These are phyloP conservation scores for Cotesia glomerata DNA, from an alignment of 1,140 invertebrate species.

Conservation along the genomic window DNA sequence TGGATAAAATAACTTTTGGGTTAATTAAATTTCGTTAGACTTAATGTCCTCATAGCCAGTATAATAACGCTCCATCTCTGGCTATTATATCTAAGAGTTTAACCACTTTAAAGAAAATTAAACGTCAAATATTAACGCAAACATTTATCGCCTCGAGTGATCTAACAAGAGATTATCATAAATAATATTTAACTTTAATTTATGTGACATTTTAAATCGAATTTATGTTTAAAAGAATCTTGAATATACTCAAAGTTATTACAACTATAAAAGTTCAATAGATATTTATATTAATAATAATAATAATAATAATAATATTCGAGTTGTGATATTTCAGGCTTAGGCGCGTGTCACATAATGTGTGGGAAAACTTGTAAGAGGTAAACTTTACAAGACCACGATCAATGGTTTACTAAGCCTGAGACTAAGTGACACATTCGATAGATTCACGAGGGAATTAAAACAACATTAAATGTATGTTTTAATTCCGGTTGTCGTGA, in stretches of 20 bases:
- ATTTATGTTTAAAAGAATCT: constrained; percentile 26
- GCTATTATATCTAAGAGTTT: not conserved
- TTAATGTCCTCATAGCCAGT: not conserved
- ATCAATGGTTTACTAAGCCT: constrained; percentile 1
- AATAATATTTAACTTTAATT: constrained; percentile 33
- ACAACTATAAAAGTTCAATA: constrained; percentile 35
- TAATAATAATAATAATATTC: not conserved
- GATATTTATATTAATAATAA: constrained; percentile 6
- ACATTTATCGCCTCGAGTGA: not conserved
- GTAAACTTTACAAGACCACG: not conserved
- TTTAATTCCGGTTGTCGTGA: not conserved
- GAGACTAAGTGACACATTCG: constrained; percentile 2
- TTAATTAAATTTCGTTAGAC: constrained; percentile 10
- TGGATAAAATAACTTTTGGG: not conserved
- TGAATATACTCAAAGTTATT: not conserved
- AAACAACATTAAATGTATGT: not conserved
- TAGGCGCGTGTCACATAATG: not conserved
- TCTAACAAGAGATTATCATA: constrained; percentile 23
- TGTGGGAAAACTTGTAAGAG: constrained; percentile 4
- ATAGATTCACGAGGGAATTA: constrained; percentile 11
- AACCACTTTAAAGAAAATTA: constrained; percentile 22
- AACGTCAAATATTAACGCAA: constrained; percentile 20
- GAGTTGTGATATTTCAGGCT: not conserved
- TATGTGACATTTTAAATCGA: constrained; percentile 38
- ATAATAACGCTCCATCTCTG: not conserved